These are phyloP conservation scores for Enteromius argenteus DNA, from an alignment of 2,797 vertebrate genomes.

Conservation along the genomic window DNA sequence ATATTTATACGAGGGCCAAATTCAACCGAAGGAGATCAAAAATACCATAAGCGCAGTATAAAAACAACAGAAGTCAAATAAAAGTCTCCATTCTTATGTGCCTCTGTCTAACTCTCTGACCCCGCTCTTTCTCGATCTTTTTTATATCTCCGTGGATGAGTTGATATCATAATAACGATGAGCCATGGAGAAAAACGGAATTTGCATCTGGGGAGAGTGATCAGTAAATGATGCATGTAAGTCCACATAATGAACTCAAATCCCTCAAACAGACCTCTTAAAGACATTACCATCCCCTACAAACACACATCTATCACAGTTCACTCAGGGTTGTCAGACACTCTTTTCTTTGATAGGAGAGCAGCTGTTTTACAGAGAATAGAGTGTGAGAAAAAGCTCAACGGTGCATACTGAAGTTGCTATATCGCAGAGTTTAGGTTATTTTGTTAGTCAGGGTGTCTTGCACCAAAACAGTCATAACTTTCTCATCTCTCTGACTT, in stretches of 20 bases:
- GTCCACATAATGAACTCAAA: slow-evolving; percentile 32
- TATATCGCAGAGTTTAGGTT: not conserved
- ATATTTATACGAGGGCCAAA: not conserved
- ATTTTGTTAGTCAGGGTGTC: not conserved
- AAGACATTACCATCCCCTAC: slow-evolving; percentile 44
- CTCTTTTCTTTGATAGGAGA: slow-evolving; percentile 43
- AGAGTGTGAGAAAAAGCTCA: slow-evolving; percentile 27
- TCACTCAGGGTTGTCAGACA: slow-evolving; percentile 51
- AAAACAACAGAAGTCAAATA: not conserved
- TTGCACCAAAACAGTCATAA: not conserved
- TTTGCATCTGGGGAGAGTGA: slow-evolving; percentile 29
- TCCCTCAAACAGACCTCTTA: slow-evolving; percentile 47
- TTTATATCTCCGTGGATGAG: slow-evolving; percentile 23
- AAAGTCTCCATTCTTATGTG: not conserved
- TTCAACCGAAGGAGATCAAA: not conserved
- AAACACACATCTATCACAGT: slow-evolving; percentile 58
- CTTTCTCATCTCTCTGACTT: not conserved
- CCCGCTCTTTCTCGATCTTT: slow-evolving; percentile 5
- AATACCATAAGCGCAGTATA: not conserved
- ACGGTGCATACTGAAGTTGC: not conserved
- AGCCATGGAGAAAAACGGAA: slow-evolving; percentile 16
- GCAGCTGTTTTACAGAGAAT: slow-evolving; percentile 49
- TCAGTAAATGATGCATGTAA: slow-evolving; percentile 71
- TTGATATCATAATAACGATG: slow-evolving; percentile 34
- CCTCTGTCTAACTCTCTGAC: slow-evolving; percentile 24